phyloP scores from a whole-genome alignment of 2,797 vertebrate species.

The Merluccius polli region DNA sequence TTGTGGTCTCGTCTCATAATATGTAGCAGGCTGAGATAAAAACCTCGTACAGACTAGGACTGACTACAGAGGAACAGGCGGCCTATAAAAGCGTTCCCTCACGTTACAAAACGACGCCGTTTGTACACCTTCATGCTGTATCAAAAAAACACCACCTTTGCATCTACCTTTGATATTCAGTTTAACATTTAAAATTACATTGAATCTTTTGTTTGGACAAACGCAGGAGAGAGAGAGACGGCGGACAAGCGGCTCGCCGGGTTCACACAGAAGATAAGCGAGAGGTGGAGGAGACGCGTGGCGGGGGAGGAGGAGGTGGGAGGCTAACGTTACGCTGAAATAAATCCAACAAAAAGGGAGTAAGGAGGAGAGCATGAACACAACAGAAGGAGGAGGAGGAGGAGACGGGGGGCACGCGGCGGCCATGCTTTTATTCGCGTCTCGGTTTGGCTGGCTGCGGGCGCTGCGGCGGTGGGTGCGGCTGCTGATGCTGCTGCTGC shows the following conservation, averaged over 20 bases:
- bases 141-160: no score
- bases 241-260: slow-evolving; percentile 19
- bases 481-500: slow-evolving; percentile 80
- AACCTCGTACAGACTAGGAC: neutral
- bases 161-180: neutral
- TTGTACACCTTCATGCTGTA: neutral
- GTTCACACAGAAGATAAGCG: slow-evolving; percentile 62
- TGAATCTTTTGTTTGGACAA: slow-evolving; percentile 8
- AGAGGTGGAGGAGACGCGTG: slow-evolving; percentile 66
- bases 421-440: slow-evolving; percentile 99
- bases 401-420: slow-evolving; percentile 91
- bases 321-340: neutral
- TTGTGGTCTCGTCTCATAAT: neutral
- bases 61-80: neutral
- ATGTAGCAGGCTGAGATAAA: neutral
- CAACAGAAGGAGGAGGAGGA: slow-evolving; percentile 54
- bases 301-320: slow-evolving; percentile 51
- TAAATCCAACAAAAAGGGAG: neutral
- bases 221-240: slow-evolving; percentile 24
- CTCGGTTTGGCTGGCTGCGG: slow-evolving; percentile 98
- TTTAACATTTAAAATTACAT: neutral
- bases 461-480: slow-evolving; percentile 71
- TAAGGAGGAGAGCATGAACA: neutral
- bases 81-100: neutral
- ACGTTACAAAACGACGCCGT: neutral